Conservation (phyloP, 2,797 vertebrate species). For the Crenichthys baileyi region DNA sequence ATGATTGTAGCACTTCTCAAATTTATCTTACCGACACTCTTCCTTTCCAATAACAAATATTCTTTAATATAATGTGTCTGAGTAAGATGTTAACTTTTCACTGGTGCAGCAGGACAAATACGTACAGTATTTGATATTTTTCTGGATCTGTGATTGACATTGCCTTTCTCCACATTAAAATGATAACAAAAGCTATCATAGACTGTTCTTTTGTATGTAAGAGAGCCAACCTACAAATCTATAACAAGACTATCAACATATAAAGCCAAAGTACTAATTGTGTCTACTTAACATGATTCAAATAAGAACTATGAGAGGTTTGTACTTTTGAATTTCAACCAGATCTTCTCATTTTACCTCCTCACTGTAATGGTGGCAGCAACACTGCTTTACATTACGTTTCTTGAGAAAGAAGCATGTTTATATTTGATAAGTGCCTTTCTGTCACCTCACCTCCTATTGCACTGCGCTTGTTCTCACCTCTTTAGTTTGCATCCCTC, state of each 20-base stretch:
- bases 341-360: not conserved
- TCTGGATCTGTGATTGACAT: not conserved
- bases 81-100: not conserved
- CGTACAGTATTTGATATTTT: not conserved
- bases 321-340: not conserved
- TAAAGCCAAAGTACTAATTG: not conserved
- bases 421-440: not conserved
- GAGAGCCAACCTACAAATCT: not conserved
- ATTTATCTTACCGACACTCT: not conserved
- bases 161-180: not conserved
- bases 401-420: not conserved
- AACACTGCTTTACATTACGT: not conserved
- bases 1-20: not conserved
- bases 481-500: not conserved
- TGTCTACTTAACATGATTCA: not conserved
- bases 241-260: not conserved
- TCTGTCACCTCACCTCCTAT: not conserved
- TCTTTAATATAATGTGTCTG: not conserved
- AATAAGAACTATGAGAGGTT: not conserved
- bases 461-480: not conserved
- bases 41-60: not conserved
- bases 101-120: not conserved
- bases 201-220: not conserved
- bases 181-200: not conserved
- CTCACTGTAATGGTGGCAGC: not conserved